phyloP scores from a whole-genome alignment of 2,113 vertebrate genomes.

The Cyprinodon variegatus region DNA sequence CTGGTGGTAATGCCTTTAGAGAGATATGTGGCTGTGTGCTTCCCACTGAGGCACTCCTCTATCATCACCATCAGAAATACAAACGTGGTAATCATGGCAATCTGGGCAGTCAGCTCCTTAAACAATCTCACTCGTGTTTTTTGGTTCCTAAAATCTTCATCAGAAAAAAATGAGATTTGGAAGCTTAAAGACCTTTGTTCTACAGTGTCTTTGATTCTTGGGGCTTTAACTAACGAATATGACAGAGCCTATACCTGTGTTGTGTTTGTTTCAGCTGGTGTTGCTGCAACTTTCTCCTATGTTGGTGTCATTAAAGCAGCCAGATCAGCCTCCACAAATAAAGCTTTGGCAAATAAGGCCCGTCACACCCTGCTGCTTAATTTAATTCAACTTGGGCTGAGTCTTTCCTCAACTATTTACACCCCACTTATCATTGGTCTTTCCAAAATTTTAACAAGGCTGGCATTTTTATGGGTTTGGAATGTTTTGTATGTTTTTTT shows the following conservation, averaged over 20 bases:
- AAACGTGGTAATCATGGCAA: slow-evolving; percentile 8
- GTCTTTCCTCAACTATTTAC: slow-evolving; percentile 46
- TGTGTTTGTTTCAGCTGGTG: slow-evolving; percentile 52
- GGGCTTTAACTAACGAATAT: slow-evolving; percentile 5
- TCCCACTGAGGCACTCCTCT: slow-evolving; percentile 62
- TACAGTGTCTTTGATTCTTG: background rate
- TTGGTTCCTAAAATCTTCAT: slow-evolving; percentile 11
- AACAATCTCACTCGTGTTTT: slow-evolving; percentile 9
- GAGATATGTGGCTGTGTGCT: slow-evolving; percentile 71
- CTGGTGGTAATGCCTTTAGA: slow-evolving; percentile 74
- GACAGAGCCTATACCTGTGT: slow-evolving; percentile 26
- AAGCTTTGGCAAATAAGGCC: slow-evolving; percentile 55
- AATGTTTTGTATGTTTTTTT: slow-evolving; percentile 49
- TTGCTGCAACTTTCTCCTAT: slow-evolving; percentile 54
- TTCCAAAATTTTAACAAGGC: rapidly evolving
- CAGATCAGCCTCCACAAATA: slow-evolving; percentile 60
- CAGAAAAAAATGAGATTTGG: background rate
- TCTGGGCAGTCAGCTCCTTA: slow-evolving; percentile 54
- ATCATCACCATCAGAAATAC: slow-evolving; percentile 65
- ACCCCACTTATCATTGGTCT: slow-evolving; percentile 36
- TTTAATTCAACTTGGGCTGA: slow-evolving; percentile 66
- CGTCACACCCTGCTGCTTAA: slow-evolving; percentile 66
- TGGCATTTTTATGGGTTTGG: slow-evolving; percentile 11
- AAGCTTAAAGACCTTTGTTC: slow-evolving; percentile 40
- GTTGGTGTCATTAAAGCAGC: slow-evolving; percentile 64